These are phyloP conservation scores for Bradypus variegatus DNA, from an alignment of 2,797 vertebrate genomes.

Conservation along the genomic window DNA sequence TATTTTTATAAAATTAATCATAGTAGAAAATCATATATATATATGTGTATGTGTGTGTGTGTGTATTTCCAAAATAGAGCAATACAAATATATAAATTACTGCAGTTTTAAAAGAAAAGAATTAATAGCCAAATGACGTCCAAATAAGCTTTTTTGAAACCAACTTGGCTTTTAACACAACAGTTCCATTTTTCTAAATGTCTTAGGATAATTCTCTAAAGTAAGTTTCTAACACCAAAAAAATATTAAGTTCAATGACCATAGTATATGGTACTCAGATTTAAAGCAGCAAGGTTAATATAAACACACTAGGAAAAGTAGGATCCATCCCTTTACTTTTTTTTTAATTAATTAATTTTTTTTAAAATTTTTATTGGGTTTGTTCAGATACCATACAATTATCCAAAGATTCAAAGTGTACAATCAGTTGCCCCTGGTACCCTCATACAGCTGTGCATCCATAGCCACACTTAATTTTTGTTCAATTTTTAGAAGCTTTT, in stretches of 20 bases:
- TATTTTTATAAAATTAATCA: slow-evolving; percentile 64
- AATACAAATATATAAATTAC: slow-evolving; percentile 66
- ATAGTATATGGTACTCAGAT: not conserved
- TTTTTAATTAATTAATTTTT: too few species aligned
- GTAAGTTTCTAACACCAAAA: slow-evolving; percentile 15
- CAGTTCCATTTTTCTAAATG: slow-evolving; percentile 29
- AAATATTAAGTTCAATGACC: slow-evolving; percentile 3
- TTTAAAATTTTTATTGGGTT: too few species aligned
- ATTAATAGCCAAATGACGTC: slow-evolving; percentile 17
- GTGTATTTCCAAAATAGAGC: slow-evolving; percentile 53
- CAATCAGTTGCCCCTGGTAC: too few species aligned
- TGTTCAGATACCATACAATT: too few species aligned
- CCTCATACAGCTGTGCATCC: too few species aligned
- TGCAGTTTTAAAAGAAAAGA: slow-evolving; percentile 57
- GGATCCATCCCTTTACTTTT: not conserved
- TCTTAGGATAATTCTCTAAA: slow-evolving; percentile 42
- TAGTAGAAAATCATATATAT: not conserved
- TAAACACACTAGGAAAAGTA: not conserved
- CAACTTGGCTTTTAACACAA: slow-evolving; percentile 3
- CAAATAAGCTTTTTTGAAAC: slow-evolving; percentile 34
- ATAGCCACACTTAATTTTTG: too few species aligned
- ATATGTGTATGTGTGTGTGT: too few species aligned
- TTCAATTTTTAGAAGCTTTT: too few species aligned
- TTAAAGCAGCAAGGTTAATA: slow-evolving; percentile 18
- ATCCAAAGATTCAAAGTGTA: too few species aligned